Evolutionary conservation across 2,113 vertebrate genomes (phyloP).

Genomic region (Electrona antarctica): DNA sequence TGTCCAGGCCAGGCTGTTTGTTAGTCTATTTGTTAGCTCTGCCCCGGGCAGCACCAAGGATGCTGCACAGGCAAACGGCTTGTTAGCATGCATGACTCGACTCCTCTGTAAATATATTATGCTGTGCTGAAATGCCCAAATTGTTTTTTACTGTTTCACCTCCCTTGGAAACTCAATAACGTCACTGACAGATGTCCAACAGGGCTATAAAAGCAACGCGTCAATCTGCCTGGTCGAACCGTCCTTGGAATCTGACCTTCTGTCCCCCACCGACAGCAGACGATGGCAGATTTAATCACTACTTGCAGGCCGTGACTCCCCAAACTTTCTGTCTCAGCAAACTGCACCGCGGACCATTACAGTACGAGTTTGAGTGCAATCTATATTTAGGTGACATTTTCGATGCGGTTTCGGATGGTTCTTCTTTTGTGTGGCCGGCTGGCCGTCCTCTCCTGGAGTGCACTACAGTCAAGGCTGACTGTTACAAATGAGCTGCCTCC

Average conservation of each 20-base stretch:
- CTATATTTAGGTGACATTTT: neutral
- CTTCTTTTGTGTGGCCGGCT: too few species aligned
- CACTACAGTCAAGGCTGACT: conserved; percentile 3
- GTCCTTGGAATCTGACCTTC: conserved; percentile 25
- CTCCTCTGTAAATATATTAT: conserved; percentile 51
- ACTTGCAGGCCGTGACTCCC: neutral
- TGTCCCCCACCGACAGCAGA: conserved; percentile 10
- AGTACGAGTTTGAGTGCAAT: neutral
- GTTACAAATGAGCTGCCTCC: conserved; percentile 26
- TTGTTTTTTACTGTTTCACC: conserved; percentile 33
- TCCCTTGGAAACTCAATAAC: conserved; percentile 36
- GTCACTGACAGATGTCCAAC: conserved; percentile 58
- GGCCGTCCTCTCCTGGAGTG: neutral
- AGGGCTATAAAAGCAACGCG: conserved; percentile 35
- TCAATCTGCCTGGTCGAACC: conserved; percentile 30
- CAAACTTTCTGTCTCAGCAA: conserved; percentile 13
- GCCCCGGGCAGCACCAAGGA: conserved; percentile 48
- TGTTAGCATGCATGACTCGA: conserved; percentile 51
- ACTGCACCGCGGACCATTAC: conserved; percentile 3
- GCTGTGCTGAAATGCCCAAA: conserved; percentile 44
- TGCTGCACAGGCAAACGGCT: conserved; percentile 6
- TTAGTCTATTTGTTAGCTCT: conserved; percentile 55
- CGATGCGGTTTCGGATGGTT: too few species aligned
- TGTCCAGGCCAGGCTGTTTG: conserved; percentile 46
- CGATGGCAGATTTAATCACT: conserved; percentile 29